Conservation (phyloP, 1,140 invertebrate genomes). For the Littorina saxatilis region DNA sequence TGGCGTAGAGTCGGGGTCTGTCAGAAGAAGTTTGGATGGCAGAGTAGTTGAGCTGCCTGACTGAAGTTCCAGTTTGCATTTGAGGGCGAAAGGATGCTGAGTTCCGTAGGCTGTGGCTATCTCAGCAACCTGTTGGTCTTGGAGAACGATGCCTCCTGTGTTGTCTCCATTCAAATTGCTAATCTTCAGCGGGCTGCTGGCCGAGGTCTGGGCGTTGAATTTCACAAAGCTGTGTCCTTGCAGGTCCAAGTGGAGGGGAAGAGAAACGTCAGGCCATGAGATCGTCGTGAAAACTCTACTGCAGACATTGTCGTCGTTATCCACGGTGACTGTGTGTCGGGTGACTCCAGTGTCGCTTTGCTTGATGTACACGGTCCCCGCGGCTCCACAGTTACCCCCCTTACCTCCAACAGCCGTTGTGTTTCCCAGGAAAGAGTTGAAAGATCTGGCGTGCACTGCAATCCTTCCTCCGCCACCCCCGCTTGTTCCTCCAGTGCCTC, state of each 20-base stretch:
- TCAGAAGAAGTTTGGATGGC: conserved; percentile 59
- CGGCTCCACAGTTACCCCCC: conserved; percentile 51
- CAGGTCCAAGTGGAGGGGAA: conserved; percentile 42
- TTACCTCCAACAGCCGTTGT: conserved; percentile 50
- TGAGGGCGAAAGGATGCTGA: conserved; percentile 56
- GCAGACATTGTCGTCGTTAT: conserved; percentile 45
- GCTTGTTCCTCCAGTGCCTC: conserved; percentile 39
- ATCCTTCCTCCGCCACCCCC: conserved; percentile 60
- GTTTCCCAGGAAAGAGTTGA: conserved; percentile 53
- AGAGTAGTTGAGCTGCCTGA: conserved; percentile 47
- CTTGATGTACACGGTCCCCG: conserved; percentile 58
- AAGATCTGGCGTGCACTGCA: conserved; percentile 45
- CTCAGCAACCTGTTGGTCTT: conserved; percentile 45
- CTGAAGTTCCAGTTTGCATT: conserved; percentile 55
- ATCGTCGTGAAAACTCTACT: conserved; percentile 45
- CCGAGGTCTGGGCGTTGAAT: conserved; percentile 33
- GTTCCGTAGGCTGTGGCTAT: conserved; percentile 63
- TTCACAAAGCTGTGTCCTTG: conserved; percentile 46
- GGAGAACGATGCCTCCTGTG: conserved; percentile 53
- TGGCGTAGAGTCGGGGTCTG: conserved; percentile 41
- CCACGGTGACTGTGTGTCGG: conserved; percentile 42
- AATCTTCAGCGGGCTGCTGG: conserved; percentile 26
- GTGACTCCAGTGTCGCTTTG: conserved; percentile 53
- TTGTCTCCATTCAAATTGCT: conserved; percentile 57
- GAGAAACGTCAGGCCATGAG: conserved; percentile 39